Conservation (phyloP, 1,140 invertebrate species). For the Vollenhovia emeryi region DNA sequence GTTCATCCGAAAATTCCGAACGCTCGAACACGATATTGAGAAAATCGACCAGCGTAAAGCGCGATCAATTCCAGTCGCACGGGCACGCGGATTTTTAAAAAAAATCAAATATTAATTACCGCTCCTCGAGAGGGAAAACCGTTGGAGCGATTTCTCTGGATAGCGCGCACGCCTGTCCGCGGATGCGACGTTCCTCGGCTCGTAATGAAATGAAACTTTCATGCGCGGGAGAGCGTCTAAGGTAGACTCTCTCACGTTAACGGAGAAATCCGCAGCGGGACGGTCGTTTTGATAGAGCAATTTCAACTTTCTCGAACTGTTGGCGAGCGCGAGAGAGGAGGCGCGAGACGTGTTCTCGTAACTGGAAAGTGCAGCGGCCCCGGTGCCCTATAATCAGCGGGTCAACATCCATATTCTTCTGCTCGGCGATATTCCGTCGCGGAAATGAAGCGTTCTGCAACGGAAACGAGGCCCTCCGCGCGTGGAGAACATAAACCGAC, state of each 20-base stretch:
- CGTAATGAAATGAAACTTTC: slow-evolving; percentile 68
- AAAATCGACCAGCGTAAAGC: not conserved
- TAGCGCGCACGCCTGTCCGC: not conserved
- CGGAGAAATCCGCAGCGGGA: slow-evolving; percentile 66
- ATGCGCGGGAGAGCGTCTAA: slow-evolving; percentile 64
- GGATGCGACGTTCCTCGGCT: slow-evolving; percentile 18
- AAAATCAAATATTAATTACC: slow-evolving; percentile 37
- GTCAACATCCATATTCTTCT: slow-evolving; percentile 16
- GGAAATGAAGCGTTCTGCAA: not conserved
- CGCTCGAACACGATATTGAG: not conserved
- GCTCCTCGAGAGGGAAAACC: not conserved
- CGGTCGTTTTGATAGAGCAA: slow-evolving; percentile 70
- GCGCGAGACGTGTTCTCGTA: slow-evolving; percentile 29
- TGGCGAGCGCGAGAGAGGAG: slow-evolving; percentile 34
- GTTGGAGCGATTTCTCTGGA: slow-evolving; percentile 16
- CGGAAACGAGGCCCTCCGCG: not conserved
- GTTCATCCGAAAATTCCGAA: not conserved
- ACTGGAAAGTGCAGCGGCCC: slow-evolving; percentile 59
- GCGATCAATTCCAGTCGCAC: not conserved
- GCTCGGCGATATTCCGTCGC: not conserved
- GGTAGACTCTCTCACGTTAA: slow-evolving; percentile 64
- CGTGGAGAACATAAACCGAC: not conserved
- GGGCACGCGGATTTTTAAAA: not conserved
- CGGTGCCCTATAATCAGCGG: slow-evolving; percentile 40
- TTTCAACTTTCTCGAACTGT: slow-evolving; percentile 72